Evolutionary conservation across 2,797 vertebrate species (phyloP).

Genomic region (Lagodon rhomboides): DNA sequence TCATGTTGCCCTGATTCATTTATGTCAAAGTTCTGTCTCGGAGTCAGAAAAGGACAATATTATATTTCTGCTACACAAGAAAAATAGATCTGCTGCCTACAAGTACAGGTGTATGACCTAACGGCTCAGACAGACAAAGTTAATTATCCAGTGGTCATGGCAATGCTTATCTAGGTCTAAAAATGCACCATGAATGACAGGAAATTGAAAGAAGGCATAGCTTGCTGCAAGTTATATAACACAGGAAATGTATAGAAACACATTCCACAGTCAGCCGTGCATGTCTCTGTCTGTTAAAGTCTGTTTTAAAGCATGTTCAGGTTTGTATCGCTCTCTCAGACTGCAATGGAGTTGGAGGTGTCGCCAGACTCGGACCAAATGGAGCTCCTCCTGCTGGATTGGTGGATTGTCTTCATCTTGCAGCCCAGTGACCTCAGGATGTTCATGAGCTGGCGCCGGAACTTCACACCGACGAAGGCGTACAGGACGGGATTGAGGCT

Average conservation of each 20-base stretch:
- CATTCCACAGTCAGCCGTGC: not conserved
- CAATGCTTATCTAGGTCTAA: not conserved
- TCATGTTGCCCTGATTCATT: not conserved
- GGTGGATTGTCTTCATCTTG: slow-evolving; percentile 64
- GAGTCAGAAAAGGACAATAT: not conserved
- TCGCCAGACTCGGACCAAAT: slow-evolving; percentile 88
- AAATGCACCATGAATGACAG: not conserved
- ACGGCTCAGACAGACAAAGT: not conserved
- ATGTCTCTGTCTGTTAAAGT: not conserved
- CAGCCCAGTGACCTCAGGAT: slow-evolving; percentile 82
- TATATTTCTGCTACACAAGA: not conserved
- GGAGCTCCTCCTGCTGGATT: slow-evolving; percentile 77
- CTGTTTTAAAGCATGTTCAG: not conserved
- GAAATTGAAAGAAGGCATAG: not conserved
- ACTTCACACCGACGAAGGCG: slow-evolving; percentile 91
- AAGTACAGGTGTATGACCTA: not conserved
- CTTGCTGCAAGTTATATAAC: not conserved
- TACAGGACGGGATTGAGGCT: slow-evolving; percentile 93
- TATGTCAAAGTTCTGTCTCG: not conserved
- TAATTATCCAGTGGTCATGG: not conserved
- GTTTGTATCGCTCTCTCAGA: slow-evolving; percentile 70
- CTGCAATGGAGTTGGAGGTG: slow-evolving; percentile 85
- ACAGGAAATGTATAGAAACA: not conserved
- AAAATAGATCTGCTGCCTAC: not conserved
- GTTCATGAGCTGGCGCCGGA: slow-evolving; percentile 85